Base-by-base conservation (phyloP, 2,113 vertebrate genomes). In the Myotis brandtii region DNA sequence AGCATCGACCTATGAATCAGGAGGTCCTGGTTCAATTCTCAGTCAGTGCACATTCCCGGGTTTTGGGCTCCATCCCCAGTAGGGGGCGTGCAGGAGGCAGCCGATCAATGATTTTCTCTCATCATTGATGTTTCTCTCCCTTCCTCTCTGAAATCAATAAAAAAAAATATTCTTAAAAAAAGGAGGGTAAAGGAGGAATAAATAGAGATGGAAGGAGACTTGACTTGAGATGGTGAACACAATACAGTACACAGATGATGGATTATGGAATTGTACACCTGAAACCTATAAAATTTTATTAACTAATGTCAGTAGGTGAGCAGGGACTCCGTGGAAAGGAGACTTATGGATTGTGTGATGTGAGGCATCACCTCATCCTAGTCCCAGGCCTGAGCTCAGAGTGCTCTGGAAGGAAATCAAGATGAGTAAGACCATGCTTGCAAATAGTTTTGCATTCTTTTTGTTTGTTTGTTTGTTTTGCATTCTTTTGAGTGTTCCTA, bases 331-430 rank as follows among this genome's bases (percentile, higher is more conserved):
- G 5, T 0, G 8, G 3, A 25, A 52, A 32, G 40, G 72, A 18
- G 0, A 2, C n/a, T 23, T 25, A 23, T 0, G 9, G 37, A 32
- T 8, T 9, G 3, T 13, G 13, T 66, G 73, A 75, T 10, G 13
- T 16, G 30, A 5, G 67, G 16, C 6, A 4, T 18, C 9, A 1
- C 67, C 79, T 48, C 11, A 5, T 27, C 27, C 43, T 11, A 3
- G 4, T 14, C 10, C 69, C 17, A 6, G 64, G 9, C 43, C 27
- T 48, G 86, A 7, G 2, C 12, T 48, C 56, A 73, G 64, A 21
- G 14, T 6, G 8, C 9, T 56, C 67, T 76, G 37, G 80, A 83
- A 89, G 54, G 52, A 83, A 70, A n/a, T 59, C 25, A 73, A 52
- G 43, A 82, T 7, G 52, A 34, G 16, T 21, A n/a, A 82, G 46